Percentiles rank a stretch among this genome's conserved stretches.
phyloP scores from a whole-genome alignment of 2,113 vertebrate genomes.

The Sprattus sprattus region DNA sequence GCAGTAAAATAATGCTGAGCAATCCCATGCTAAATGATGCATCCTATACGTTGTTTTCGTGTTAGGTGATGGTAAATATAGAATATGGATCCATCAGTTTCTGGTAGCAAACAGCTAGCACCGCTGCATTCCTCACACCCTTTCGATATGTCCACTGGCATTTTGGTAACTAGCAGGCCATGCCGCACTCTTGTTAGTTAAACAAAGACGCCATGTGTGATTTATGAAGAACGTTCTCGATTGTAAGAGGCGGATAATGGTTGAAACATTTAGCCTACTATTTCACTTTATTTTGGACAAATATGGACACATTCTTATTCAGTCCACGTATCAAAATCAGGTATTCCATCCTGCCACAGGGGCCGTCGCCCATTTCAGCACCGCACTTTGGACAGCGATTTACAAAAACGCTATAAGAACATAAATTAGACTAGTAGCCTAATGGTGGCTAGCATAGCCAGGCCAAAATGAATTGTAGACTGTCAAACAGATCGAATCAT shows the following conservation, averaged over 20 bases:
- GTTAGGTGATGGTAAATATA: background rate
- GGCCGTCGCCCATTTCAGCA: slow-evolving; percentile 58
- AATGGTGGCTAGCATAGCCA: background rate
- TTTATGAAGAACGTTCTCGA: background rate
- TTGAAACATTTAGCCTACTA: background rate
- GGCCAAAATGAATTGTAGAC: background rate
- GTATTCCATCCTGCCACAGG: background rate
- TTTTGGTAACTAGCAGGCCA: background rate
- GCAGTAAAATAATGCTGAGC: background rate
- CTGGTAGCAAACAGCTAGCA: background rate
- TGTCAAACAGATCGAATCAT: background rate
- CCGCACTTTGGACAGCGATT: slow-evolving; percentile 47
- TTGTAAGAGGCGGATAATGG: background rate
- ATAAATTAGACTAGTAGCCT: background rate
- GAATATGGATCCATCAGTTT: background rate
- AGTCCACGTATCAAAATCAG: background rate
- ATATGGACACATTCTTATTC: background rate
- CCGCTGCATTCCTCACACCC: background rate
- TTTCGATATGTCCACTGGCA: background rate
- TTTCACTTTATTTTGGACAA: background rate
- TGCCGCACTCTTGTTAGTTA: background rate
- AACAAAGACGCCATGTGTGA: background rate
- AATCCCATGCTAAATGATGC: background rate
- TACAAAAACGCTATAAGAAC: background rate
- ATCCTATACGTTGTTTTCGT: background rate